These are phyloP conservation scores for Balanococcus diminutus DNA, from an alignment of 2,888 invertebrate species.

Conservation along the genomic window DNA sequence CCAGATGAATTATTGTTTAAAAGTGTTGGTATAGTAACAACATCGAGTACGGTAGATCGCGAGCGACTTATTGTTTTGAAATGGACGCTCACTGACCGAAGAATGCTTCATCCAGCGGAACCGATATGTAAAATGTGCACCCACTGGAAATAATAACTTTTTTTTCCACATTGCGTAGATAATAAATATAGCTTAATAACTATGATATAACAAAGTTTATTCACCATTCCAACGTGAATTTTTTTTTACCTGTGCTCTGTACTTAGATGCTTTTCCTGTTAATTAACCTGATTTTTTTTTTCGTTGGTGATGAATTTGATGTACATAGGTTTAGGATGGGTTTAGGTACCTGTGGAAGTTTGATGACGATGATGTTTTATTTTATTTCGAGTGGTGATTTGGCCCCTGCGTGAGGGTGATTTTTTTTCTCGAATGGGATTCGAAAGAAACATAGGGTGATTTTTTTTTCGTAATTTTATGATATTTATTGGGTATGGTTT, in stretches of 20 bases:
- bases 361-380: neutral
- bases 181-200: constrained; percentile 49
- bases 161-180: constrained; percentile 34
- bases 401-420: neutral
- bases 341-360: neutral
- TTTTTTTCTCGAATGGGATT: neutral
- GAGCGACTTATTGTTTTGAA: constrained; percentile 49
- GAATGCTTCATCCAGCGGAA: constrained; percentile 53
- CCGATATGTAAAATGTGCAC: constrained; percentile 53
- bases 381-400: neutral
- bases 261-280: constrained; percentile 14
- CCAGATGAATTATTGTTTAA: constrained; percentile 15
- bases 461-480: too few relatives aligned
- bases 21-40: constrained; percentile 38
- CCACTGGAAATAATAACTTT: constrained; percentile 52
- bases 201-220: constrained; percentile 47
- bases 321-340: neutral
- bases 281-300: constrained; percentile 27
- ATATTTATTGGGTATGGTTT: too few relatives aligned
- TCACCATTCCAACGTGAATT: constrained; percentile 37
- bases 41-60: constrained; percentile 22
- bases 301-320: neutral
- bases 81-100: constrained; percentile 54
- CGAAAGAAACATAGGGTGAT: neutral
- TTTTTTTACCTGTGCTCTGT: neutral